Conservation (phyloP, 2,113 vertebrate species). For the Phaethon lepturus region DNA sequence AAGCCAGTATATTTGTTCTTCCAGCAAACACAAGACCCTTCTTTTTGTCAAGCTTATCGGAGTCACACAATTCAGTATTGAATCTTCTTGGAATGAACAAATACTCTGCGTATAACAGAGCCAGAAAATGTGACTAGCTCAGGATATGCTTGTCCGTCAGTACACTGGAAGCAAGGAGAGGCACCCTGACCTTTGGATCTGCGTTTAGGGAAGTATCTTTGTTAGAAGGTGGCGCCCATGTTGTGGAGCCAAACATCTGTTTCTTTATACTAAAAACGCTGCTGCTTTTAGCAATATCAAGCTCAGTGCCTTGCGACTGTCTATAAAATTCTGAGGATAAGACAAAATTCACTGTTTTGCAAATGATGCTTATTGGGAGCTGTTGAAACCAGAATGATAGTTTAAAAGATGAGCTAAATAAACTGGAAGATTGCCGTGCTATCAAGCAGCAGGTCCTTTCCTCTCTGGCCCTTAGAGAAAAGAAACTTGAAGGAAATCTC, state of each 20-base stretch:
- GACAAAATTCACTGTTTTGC: slow-evolving; percentile 16
- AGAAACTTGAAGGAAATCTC: not conserved
- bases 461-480: not conserved
- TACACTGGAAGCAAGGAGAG: not conserved
- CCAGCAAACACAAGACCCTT: not conserved
- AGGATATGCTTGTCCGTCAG: not conserved
- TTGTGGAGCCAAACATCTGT: slow-evolving; percentile 52
- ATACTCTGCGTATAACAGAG: not conserved
- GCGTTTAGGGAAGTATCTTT: not conserved
- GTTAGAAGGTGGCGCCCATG: not conserved
- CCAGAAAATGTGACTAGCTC: not conserved
- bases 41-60: slow-evolving; percentile 32
- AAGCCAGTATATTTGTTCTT: slow-evolving; percentile 19
- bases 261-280: slow-evolving; percentile 43
- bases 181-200: not conserved
- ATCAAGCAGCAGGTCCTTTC: not conserved
- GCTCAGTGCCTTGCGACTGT: not conserved
- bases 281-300: slow-evolving; percentile 20
- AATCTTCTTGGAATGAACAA: not conserved
- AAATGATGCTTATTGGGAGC: not conserved
- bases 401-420: not conserved
- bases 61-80: not conserved
- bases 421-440: not conserved
- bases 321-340: not conserved
- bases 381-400: not conserved